Base-by-base conservation (phyloP, 2,888 invertebrate species). In the Flabesymbios commensalis region DNA sequence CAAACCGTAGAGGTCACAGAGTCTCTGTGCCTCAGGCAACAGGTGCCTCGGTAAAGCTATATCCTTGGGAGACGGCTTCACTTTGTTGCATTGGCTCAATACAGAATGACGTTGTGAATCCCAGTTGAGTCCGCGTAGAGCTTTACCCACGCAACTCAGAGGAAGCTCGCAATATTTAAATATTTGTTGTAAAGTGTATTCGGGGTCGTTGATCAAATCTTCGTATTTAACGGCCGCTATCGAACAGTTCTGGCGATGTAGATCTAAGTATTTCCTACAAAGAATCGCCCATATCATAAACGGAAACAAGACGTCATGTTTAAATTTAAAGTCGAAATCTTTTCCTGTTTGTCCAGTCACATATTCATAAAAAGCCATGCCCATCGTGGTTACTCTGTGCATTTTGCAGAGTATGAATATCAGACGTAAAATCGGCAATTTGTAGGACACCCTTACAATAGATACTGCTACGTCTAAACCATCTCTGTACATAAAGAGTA, bases 401-500 rank as follows among this genome's bases (percentile, higher is more conserved):
- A n/a, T n/a, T n/a, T n/a, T n/a, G n/a, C n/a, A 24, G 42, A 52
- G 49, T 28, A 62, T 43, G 47, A 57, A 28, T 17, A 42, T 55
- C 5, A 64, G 29, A 4, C 41, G 22, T 26, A 10, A 17, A 41
- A 55, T 5, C 14, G 59, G 59, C 36, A 65, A 32, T 19, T 45
- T 31, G 17, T 47, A 33, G 5, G 56, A 55, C 29, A 61, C 28
- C 0, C 57, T 49, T 24, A 49, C 55, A 7, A 63, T 36, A 2
- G 65, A 65, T 42, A 63, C 57, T 10, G 45, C 26, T n/a, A 63
- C 61, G 60, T 57, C 43, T 10, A 65, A 19, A 3, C 48, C 43
- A 24, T 65, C 57, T 36, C 65, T 32, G 42, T 65, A 65, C 29
- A 65, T 58, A 43, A 59, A 65, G n/a, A 65, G 24, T 22, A 32